Conservation (phyloP, 2,113 vertebrate species). For the Seriola quinqueradiata region DNA sequence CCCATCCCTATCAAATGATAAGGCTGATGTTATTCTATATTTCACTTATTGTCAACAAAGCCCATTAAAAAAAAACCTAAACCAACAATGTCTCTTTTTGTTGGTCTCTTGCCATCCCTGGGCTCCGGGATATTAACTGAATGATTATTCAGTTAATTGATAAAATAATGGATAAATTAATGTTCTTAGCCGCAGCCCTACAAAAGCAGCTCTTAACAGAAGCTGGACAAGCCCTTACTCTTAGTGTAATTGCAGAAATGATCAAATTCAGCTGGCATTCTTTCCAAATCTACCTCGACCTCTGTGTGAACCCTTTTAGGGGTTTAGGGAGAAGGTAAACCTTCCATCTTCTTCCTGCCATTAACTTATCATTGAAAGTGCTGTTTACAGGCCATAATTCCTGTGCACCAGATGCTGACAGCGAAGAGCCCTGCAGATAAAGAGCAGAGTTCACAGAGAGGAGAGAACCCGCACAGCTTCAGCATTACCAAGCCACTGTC, state of each 20-base stretch:
- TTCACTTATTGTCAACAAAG: background rate
- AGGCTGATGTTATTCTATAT: background rate
- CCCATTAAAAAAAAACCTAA: background rate
- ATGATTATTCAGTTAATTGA: no score
- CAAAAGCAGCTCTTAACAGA: no score
- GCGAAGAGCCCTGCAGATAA: slow-evolving; percentile 28
- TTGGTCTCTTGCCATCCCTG: background rate
- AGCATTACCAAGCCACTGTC: slow-evolving; percentile 39
- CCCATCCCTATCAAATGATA: no score
- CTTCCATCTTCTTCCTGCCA: slow-evolving; percentile 26
- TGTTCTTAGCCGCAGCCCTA: no score
- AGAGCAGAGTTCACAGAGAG: slow-evolving; percentile 38
- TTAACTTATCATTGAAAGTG: slow-evolving; percentile 31
- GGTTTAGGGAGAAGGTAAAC: background rate
- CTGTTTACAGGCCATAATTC: slow-evolving; percentile 35
- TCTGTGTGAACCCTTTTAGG: slow-evolving; percentile 29
- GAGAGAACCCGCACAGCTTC: slow-evolving; percentile 25
- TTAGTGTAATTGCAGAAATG: background rate
- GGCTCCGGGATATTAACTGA: no score
- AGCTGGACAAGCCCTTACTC: background rate
- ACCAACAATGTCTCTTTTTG: background rate
- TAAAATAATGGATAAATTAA: no score
- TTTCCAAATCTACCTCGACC: slow-evolving; percentile 4
- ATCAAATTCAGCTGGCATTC: background rate
- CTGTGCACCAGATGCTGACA: slow-evolving; percentile 16